These are phyloP conservation scores for Sialis lutaria DNA, from an alignment of 2,888 invertebrate species.

Conservation along the genomic window DNA sequence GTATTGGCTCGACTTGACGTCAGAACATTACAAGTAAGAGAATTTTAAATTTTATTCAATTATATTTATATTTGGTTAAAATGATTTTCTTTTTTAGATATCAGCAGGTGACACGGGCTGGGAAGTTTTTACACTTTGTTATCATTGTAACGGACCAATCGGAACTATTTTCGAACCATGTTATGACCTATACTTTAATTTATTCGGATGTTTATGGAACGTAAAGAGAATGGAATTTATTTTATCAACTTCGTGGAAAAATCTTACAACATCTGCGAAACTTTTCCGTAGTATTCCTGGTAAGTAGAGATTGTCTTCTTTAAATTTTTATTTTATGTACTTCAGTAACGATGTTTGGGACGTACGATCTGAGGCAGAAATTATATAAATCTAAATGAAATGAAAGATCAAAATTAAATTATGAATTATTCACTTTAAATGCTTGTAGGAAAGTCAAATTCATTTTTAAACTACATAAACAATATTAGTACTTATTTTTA, in stretches of 20 bases:
- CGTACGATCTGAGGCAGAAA: too few species aligned
- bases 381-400: too few species aligned
- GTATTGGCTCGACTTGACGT: constrained; percentile 79
- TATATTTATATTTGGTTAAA: too few species aligned
- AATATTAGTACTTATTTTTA: too few species aligned
- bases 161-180: constrained; percentile 65
- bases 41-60: too few species aligned
- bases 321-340: too few species aligned
- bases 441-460: too few species aligned
- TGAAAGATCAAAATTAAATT: too few species aligned
- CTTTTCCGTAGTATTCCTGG: constrained; percentile 49
- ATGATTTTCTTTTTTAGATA: constrained; percentile 21
- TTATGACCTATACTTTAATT: constrained; percentile 60
- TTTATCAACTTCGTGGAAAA: constrained; percentile 66
- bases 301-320: constrained; percentile 14
- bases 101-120: constrained; percentile 62
- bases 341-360: too few species aligned
- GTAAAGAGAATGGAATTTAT: constrained; percentile 79
- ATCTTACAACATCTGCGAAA: constrained; percentile 60
- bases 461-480: too few species aligned
- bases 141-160: constrained; percentile 76
- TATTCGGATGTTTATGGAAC: constrained; percentile 79
- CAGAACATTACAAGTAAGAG: constrained; percentile 31
- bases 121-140: constrained; percentile 70
- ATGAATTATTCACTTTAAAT: too few species aligned